phyloP scores from a whole-genome alignment of 2,113 vertebrate genomes.

The Oncorhynchus kisutch region DNA sequence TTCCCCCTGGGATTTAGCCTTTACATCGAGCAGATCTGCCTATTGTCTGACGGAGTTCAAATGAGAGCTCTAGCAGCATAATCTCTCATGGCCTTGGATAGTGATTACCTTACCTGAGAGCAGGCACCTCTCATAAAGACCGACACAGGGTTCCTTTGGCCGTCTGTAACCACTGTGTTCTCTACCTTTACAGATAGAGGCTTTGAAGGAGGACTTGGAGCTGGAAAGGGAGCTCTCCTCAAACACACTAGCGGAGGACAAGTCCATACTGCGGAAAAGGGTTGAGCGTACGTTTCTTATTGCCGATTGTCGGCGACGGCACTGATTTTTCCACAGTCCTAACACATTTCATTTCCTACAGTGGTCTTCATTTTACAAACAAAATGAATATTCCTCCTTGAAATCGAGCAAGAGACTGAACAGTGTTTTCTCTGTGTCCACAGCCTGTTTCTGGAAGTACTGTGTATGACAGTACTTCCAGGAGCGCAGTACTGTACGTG shows the following conservation, averaged over 20 bases:
- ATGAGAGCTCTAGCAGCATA: too few relatives aligned
- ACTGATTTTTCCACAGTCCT: neutral
- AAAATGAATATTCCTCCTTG: neutral
- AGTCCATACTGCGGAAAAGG: conserved; percentile 60
- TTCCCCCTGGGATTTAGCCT: too few relatives aligned
- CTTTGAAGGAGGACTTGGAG: conserved; percentile 61
- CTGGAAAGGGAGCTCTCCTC: conserved; percentile 61
- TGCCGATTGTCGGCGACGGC: neutral
- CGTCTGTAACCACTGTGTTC: neutral
- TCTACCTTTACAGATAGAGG: conserved; percentile 56
- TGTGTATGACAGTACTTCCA: conserved; percentile 63
- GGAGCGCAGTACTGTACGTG: too few relatives aligned
- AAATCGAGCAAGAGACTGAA: neutral
- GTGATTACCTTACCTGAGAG: too few relatives aligned
- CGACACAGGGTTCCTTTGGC: neutral
- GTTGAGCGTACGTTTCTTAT: conserved; percentile 60
- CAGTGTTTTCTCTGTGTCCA: neutral
- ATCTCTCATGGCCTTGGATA: too few relatives aligned
- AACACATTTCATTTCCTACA: neutral
- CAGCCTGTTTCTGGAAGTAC: conserved; percentile 81
- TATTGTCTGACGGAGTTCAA: too few relatives aligned
- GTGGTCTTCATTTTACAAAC: too few relatives aligned
- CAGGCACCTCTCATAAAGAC: neutral
- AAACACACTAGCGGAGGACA: conserved; percentile 53
- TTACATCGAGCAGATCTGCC: neutral